phyloP scores from a whole-genome alignment of 2,888 invertebrate genomes.

The Adelphocoris suturalis region DNA sequence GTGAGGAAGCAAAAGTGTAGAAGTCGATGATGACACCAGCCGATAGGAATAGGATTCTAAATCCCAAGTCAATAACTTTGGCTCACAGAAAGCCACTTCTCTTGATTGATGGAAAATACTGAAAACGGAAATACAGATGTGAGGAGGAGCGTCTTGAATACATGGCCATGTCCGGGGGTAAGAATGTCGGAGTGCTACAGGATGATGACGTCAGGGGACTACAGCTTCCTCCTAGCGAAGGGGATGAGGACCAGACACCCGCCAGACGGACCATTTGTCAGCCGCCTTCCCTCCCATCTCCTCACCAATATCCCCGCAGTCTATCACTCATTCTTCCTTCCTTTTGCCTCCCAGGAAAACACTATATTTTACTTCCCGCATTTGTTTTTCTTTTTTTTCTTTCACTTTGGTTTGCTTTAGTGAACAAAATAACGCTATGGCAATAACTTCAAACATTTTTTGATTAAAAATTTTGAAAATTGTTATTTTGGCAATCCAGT shows the following conservation, averaged over 20 bases:
- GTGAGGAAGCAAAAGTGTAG: too few species aligned
- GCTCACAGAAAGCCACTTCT: neutral
- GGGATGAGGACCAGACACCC: constrained; percentile 31
- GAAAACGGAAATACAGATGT: neutral
- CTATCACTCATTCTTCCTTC: constrained; percentile 1
- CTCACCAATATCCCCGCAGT: neutral
- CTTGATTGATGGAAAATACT: neutral
- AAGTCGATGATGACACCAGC: too few species aligned
- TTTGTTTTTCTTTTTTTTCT: too few species aligned
- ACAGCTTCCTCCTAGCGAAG: neutral
- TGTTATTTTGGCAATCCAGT: too few species aligned
- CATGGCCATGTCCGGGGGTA: neutral
- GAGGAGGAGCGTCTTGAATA: neutral
- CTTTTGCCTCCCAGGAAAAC: neutral
- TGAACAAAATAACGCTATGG: too few species aligned
- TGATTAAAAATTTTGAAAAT: too few species aligned
- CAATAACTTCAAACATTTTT: too few species aligned
- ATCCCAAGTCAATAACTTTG: too few species aligned
- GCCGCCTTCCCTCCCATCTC: neutral
- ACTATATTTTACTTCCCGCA: neutral
- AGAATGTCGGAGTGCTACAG: neutral
- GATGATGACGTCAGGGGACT: neutral
- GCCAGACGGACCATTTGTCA: constrained; percentile 38
- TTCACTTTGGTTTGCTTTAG: too few species aligned
- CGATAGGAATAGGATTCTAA: too few species aligned